Percentiles rank a stretch among this genome's conserved stretches.
Evolutionary conservation across 1,140 invertebrate species (phyloP).

Genomic region (Drosophila rufa): DNA sequence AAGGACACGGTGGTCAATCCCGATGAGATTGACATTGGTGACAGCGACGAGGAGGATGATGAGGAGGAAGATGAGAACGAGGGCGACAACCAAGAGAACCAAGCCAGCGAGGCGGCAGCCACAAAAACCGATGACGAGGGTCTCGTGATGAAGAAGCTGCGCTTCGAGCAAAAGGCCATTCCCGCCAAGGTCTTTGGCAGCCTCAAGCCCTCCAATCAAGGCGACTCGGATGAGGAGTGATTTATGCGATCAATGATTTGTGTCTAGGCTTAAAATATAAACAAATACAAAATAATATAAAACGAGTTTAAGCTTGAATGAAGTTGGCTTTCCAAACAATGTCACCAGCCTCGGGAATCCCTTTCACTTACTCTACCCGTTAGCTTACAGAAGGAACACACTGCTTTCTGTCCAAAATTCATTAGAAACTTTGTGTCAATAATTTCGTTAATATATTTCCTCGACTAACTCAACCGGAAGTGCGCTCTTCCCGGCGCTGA

Average conservation of each 20-base stretch:
- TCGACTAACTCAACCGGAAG: constrained; percentile 2
- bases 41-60: constrained; percentile 91
- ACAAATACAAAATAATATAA: not conserved
- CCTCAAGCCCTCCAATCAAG: constrained; percentile 85
- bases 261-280: not conserved
- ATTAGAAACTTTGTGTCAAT: constrained; percentile 6
- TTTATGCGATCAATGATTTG: constrained; percentile 1
- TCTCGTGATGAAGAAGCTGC: constrained; percentile 87
- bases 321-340: not conserved
- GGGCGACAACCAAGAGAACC: constrained; percentile 83
- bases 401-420: constrained; percentile 28
- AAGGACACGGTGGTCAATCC: constrained; percentile 91
- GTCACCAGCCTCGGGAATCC: not conserved
- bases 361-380: constrained; percentile 16
- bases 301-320: not conserved
- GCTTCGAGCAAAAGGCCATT: constrained; percentile 92
- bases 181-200: constrained; percentile 95
- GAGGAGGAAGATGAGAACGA: constrained; percentile 89
- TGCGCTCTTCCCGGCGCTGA: not conserved
- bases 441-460: constrained; percentile 3
- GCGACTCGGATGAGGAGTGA: constrained; percentile 69
- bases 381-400: constrained; percentile 13
- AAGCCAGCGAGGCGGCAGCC: constrained; percentile 85
- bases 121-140: constrained; percentile 84
- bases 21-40: constrained; percentile 96